Conservation (phyloP, 2,113 vertebrate genomes). For the Lucifuga dentata region DNA sequence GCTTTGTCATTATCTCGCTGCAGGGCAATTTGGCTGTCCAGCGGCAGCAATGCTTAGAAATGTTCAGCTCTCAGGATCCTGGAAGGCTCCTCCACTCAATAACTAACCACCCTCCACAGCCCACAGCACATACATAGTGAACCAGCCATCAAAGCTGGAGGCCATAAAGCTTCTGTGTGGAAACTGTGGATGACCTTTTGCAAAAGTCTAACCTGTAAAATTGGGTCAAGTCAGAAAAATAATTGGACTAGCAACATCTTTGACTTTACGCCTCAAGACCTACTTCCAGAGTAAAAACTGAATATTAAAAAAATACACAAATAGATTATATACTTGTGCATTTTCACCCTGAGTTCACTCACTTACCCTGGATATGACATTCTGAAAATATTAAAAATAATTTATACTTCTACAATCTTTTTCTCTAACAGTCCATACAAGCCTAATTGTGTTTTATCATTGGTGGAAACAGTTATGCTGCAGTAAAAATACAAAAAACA, state of each 20-base stretch:
- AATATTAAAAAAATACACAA: neutral
- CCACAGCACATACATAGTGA: too few relatives aligned
- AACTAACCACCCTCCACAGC: too few relatives aligned
- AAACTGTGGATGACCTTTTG: neutral
- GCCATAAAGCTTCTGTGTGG: neutral
- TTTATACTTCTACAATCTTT: conserved; percentile 19
- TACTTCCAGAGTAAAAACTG: neutral
- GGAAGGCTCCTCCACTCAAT: too few relatives aligned
- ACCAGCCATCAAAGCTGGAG: neutral
- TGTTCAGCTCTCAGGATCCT: too few relatives aligned
- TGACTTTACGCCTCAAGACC: neutral
- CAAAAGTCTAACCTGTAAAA: neutral
- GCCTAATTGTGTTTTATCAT: too few relatives aligned
- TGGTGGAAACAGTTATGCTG: too few relatives aligned
- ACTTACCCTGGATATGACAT: neutral
- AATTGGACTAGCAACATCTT: neutral
- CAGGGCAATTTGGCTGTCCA: too few relatives aligned
- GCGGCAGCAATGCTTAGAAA: too few relatives aligned
- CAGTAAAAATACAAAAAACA: too few relatives aligned
- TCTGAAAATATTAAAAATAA: conserved; percentile 9
- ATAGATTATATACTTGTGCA: conserved; percentile 5
- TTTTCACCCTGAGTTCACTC: neutral
- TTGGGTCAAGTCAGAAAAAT: neutral
- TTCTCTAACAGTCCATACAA: neutral
- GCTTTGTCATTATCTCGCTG: too few relatives aligned